Percentiles rank a stretch among this genome's conserved stretches.
Conservation (phyloP, 2,113 vertebrate genomes). For the Mustelus asterias region DNA sequence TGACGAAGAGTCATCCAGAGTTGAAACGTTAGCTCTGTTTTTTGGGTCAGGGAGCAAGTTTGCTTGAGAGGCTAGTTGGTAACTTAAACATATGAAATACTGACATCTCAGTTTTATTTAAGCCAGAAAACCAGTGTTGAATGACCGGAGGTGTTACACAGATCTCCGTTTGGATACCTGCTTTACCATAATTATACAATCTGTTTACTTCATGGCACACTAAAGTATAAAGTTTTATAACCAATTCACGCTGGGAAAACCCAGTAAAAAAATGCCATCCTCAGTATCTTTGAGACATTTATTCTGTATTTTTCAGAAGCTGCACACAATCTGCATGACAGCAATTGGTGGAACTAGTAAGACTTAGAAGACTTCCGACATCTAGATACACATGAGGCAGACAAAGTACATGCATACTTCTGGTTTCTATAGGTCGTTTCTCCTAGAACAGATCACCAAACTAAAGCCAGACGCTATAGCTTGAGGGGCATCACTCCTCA, state of each 20-base stretch:
- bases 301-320: background rate
- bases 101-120: too few relatives aligned
- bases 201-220: background rate
- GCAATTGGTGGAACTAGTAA: background rate
- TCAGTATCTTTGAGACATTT: background rate
- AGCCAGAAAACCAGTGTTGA: background rate
- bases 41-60: too few relatives aligned
- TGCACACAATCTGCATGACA: background rate
- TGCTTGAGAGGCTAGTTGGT: too few relatives aligned
- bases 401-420: too few relatives aligned
- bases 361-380: too few relatives aligned
- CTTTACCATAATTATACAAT: background rate
- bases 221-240: background rate
- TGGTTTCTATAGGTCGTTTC: too few relatives aligned
- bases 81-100: background rate
- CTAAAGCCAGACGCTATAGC: too few relatives aligned
- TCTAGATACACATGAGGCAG: too few relatives aligned
- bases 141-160: background rate
- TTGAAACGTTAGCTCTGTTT: too few relatives aligned
- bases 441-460: too few relatives aligned
- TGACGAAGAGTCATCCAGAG: too few relatives aligned
- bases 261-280: background rate
- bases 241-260: background rate
- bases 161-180: background rate
- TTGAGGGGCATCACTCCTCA: too few relatives aligned